Conservation (phyloP, 2,888 invertebrate species). For the Himalopsyche kuldschensis region DNA sequence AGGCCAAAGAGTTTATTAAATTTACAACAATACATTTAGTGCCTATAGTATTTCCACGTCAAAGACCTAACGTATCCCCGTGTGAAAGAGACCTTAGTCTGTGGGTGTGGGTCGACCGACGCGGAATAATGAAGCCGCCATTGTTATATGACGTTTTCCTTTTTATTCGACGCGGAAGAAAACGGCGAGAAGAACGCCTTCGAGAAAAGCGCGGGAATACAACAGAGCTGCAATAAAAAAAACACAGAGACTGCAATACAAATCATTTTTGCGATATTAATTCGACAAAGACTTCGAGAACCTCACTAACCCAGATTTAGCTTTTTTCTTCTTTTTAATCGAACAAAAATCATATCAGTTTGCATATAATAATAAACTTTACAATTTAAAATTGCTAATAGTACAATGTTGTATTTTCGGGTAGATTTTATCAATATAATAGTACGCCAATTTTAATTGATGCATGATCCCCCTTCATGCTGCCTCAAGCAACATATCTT, state of each 20-base stretch:
- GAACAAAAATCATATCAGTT: no score
- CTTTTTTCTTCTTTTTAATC: no score
- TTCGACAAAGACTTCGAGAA: not conserved
- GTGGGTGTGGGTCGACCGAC: not conserved
- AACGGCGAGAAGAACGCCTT: not conserved
- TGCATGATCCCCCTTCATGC: no score
- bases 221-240: slow-evolving; percentile 1
- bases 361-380: no score
- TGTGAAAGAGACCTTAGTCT: not conserved
- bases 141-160: slow-evolving; percentile 15
- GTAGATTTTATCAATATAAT: no score
- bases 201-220: not conserved
- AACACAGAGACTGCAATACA: not conserved
- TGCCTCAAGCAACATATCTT: no score
- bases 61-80: not conserved
- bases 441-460: no score
- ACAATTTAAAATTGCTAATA: no score
- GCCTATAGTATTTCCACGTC: not conserved
- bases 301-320: no score
- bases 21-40: not conserved
- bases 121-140: slow-evolving; percentile 16
- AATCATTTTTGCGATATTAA: not conserved
- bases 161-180: slow-evolving; percentile 1
- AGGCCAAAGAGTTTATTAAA: slow-evolving; percentile 1
- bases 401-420: no score